A percentile compares a stretch with the other conserved stretches of the same genome.
Conservation (phyloP, 2,888 invertebrate species). For the Cerceris ruficornis region DNA sequence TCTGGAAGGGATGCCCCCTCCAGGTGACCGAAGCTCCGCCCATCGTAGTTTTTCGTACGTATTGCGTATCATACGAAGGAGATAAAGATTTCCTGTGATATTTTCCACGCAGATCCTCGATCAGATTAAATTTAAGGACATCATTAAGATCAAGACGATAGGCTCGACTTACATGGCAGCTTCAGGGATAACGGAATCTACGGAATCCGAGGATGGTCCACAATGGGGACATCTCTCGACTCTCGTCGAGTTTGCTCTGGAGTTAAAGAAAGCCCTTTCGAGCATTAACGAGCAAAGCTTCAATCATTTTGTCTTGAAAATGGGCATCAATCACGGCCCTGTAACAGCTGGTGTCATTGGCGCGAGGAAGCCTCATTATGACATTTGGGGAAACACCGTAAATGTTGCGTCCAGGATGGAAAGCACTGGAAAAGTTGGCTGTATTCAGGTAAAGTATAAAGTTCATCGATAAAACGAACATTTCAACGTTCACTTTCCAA, state of each 20-base stretch:
- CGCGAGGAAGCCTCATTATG: conserved; percentile 96
- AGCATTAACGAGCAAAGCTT: conserved; percentile 97
- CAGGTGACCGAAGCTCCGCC: no score
- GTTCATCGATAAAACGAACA: background rate
- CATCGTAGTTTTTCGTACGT: no score
- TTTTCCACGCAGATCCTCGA: conserved; percentile 88
- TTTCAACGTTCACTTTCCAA: no score
- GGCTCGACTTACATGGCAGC: conserved; percentile 98
- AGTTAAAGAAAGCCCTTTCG: conserved; percentile 94
- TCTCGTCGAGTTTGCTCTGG: conserved; percentile 94
- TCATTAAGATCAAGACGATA: conserved; percentile 97
- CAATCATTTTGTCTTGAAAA: conserved; percentile 95
- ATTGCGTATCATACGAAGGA: no score
- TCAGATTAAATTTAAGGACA: conserved; percentile 92
- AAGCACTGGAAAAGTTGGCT: conserved; percentile 97
- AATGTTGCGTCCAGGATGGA: conserved; percentile 99
- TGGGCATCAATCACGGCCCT: conserved; percentile 98
- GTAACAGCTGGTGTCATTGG: conserved; percentile 98
- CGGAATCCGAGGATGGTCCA: conserved; percentile 69
- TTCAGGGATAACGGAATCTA: conserved; percentile 83
- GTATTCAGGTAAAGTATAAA: conserved; percentile 89
- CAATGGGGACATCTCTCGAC: conserved; percentile 93
- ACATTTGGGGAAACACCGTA: conserved; percentile 98
- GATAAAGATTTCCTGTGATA: background rate
- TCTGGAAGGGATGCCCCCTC: no score